A percentile compares a stretch with the other conserved stretches of the same genome.
These are phyloP conservation scores for Yponomeuta malinellus DNA, from an alignment of 2,888 invertebrate genomes.

Conservation along the genomic window DNA sequence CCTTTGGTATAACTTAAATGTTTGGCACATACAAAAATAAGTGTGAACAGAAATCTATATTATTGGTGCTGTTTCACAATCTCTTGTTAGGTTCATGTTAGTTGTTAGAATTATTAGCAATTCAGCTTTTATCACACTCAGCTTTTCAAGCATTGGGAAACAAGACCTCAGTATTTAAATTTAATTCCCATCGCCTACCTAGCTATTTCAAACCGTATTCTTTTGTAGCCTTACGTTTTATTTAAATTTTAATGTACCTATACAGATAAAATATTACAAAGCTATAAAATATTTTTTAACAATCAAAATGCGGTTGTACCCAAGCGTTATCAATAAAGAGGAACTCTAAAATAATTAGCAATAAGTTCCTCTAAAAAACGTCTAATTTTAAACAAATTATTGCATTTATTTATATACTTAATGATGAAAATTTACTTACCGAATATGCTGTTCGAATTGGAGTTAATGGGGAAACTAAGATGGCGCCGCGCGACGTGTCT, in stretches of 20 bases:
- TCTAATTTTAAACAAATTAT: neutral
- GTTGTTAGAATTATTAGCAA: too few species aligned
- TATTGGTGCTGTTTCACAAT: neutral
- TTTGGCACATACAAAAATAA: constrained; percentile 40
- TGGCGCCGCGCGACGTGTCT: neutral
- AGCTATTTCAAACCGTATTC: neutral
- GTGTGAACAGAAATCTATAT: neutral
- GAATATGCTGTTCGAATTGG: neutral
- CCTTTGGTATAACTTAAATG: constrained; percentile 19
- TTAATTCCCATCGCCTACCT: neutral
- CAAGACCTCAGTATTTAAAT: neutral
- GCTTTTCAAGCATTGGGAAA: too few species aligned
- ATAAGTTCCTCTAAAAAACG: neutral
- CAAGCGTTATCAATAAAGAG: neutral
- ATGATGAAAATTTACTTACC: neutral
- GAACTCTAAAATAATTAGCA: neutral
- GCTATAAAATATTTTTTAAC: neutral
- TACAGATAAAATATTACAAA: neutral
- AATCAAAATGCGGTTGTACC: neutral
- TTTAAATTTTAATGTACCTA: neutral
- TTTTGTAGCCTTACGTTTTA: neutral
- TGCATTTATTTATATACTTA: neutral
- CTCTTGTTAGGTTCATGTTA: too few species aligned
- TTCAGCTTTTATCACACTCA: too few species aligned
- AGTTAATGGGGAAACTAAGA: neutral